Evolutionary conservation across 2,113 vertebrate species (phyloP).

Genomic region (Noturus placidus): DNA sequence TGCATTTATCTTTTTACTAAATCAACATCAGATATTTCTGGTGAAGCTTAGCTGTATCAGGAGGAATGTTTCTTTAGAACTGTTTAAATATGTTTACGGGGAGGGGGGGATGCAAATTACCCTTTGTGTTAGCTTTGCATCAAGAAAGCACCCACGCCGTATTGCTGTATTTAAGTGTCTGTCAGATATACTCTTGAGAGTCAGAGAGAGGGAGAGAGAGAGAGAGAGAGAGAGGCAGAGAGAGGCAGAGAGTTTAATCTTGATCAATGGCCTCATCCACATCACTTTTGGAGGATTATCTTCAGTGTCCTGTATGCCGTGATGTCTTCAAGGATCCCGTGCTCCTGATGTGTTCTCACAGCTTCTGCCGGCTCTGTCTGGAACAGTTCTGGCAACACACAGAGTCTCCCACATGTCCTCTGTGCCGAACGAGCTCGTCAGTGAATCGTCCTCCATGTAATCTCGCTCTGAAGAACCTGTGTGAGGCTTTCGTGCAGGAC

Average conservation of each 20-base stretch:
- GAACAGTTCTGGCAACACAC: conserved; percentile 30
- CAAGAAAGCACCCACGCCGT: neutral
- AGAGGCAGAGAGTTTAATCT: neutral
- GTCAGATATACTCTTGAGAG: neutral
- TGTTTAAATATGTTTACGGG: neutral
- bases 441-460: conserved; percentile 29
- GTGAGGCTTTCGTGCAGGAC: conserved; percentile 38
- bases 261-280: conserved; percentile 27
- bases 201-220: neutral
- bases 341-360: conserved; percentile 47
- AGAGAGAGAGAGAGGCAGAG: neutral
- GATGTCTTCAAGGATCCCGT: conserved; percentile 49
- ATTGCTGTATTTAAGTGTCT: neutral
- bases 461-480: conserved; percentile 46
- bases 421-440: conserved; percentile 29
- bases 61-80: conserved; percentile 33
- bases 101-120: neutral
- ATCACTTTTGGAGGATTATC: conserved; percentile 26
- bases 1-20: neutral
- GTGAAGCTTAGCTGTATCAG: neutral
- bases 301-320: conserved; percentile 49
- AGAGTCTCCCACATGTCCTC: conserved; percentile 26
- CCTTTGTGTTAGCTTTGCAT: neutral
- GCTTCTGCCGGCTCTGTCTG: conserved; percentile 45
- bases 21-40: conserved; percentile 16